Percentiles rank a stretch among this genome's conserved stretches.
phyloP scores from a whole-genome alignment of 2,797 vertebrate genomes.

The Pantherophis vulpinus region DNA sequence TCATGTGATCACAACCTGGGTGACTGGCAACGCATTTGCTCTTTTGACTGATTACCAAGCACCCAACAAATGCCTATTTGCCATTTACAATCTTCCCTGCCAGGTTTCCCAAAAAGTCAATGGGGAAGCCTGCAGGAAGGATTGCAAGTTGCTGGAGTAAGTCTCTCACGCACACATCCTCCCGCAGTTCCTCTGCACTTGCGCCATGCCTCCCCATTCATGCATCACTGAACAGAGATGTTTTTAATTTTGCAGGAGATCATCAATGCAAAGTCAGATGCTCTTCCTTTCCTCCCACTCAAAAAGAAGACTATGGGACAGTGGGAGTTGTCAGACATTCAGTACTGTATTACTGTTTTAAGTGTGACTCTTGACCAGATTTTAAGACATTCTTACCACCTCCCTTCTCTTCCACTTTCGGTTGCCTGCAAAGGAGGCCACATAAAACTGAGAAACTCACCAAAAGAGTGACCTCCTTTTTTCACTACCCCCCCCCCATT shows the following conservation, averaged over 20 bases:
- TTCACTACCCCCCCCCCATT: constrained; percentile 24
- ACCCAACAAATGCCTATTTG: neutral
- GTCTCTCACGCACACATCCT: neutral
- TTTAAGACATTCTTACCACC: neutral
- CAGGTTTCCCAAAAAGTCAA: neutral
- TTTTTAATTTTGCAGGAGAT: neutral
- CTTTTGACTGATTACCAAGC: neutral
- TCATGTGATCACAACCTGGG: neutral
- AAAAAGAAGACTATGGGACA: neutral
- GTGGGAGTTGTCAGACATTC: neutral
- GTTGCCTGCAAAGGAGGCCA: constrained; percentile 23
- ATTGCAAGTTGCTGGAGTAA: neutral
- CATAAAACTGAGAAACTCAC: constrained; percentile 30
- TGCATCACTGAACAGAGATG: neutral
- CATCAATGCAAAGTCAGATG: neutral
- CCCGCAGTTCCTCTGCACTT: neutral
- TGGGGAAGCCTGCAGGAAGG: neutral
- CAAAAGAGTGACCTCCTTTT: constrained; percentile 33
- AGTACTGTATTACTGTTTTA: neutral
- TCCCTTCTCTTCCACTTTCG: neutral
- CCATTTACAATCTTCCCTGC: neutral
- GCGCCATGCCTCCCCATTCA: neutral
- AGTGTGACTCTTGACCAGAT: neutral
- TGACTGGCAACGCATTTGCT: neutral
- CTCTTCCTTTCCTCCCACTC: neutral